These are phyloP conservation scores for Lonchura striata DNA, from an alignment of 2,113 vertebrate species.

Conservation along the genomic window DNA sequence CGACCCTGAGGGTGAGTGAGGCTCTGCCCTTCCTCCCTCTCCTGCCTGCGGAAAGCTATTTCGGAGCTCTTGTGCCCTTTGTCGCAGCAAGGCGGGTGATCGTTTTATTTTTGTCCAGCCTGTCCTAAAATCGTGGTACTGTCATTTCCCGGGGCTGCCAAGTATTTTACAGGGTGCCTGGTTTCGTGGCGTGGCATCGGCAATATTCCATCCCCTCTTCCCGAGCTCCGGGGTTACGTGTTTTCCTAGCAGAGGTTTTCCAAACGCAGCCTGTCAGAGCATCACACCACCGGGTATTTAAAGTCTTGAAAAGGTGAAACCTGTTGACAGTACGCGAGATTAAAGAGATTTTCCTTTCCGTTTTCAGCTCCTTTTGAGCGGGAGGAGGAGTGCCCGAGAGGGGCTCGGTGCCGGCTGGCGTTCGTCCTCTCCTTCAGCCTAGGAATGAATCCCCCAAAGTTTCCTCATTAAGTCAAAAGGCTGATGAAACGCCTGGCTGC, in stretches of 20 bases:
- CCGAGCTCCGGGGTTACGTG: neutral
- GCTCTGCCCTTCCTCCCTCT: neutral
- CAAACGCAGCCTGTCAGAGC: neutral
- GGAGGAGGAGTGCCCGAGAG: neutral
- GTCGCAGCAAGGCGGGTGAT: neutral
- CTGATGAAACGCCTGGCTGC: neutral
- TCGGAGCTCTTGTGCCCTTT: neutral
- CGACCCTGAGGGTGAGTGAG: neutral
- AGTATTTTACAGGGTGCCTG: neutral
- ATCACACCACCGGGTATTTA: neutral
- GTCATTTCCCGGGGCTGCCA: neutral
- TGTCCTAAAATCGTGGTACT: neutral
- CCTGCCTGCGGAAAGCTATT: neutral
- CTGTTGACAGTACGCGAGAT: slow-evolving; percentile 22
- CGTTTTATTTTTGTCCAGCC: neutral
- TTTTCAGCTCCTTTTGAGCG: neutral
- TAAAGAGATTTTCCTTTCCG: neutral
- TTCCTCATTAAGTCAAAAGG: slow-evolving; percentile 12
- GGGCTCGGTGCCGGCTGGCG: neutral
- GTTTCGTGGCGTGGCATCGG: neutral
- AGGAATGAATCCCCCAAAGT: neutral
- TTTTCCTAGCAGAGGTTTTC: neutral
- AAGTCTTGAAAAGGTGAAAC: slow-evolving; percentile 9
- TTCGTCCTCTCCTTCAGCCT: neutral
- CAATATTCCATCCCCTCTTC: neutral